Conservation (phyloP, 2,888 invertebrate species). For the Halictus ligatus region DNA sequence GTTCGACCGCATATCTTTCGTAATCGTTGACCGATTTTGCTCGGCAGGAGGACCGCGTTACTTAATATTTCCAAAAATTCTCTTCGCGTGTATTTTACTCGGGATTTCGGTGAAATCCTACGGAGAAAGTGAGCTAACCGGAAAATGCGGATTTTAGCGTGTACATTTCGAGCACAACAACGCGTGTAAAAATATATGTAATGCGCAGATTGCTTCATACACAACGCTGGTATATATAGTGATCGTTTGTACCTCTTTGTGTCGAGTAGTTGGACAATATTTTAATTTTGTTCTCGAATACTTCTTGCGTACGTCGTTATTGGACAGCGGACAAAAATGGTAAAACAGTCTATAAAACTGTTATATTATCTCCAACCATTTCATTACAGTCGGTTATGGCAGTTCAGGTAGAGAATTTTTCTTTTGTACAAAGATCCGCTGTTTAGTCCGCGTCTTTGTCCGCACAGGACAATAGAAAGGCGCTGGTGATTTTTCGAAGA, state of each 20-base stretch:
- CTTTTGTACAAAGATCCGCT: too few species aligned
- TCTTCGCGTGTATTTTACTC: neutral
- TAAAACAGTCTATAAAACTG: too few species aligned
- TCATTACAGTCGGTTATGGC: too few species aligned
- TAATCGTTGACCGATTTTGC: neutral
- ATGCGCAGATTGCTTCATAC: neutral
- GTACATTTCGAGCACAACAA: neutral
- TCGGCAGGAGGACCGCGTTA: neutral
- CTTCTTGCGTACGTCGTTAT: neutral
- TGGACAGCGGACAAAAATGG: too few species aligned
- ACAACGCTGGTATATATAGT: too few species aligned
- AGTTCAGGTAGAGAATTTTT: too few species aligned
- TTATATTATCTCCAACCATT: too few species aligned
- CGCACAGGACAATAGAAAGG: neutral
- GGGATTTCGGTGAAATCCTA: neutral
- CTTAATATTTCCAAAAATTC: neutral
- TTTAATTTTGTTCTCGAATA: neutral
- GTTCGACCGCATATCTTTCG: conserved; percentile 2
- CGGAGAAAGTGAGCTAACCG: neutral
- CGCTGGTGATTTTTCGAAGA: neutral
- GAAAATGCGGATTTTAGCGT: neutral
- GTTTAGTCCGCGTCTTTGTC: neutral
- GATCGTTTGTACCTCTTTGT: neutral
- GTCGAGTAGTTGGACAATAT: neutral
- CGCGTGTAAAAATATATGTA: neutral